Evolutionary conservation across 2,797 vertebrate genomes (phyloP).

Genomic region (Eleutherodactylus coqui): DNA sequence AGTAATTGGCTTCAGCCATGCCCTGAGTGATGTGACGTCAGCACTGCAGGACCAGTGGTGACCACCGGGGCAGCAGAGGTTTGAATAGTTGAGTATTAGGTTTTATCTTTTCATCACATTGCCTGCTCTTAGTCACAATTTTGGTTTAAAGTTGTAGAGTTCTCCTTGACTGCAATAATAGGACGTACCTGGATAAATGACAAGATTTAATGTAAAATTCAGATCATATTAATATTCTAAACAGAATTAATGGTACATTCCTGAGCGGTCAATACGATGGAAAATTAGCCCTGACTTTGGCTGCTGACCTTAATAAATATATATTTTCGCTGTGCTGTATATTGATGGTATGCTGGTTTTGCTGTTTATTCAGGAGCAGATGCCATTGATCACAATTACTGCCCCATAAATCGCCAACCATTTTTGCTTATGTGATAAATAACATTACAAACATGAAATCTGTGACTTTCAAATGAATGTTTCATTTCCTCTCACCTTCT

Average conservation of each 20-base stretch:
- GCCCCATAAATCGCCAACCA: neutral
- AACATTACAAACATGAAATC: constrained; percentile 12
- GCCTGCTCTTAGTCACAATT: too few relatives aligned
- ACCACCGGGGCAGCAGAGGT: too few relatives aligned
- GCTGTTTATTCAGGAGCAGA: constrained; percentile 39
- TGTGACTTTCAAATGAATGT: neutral
- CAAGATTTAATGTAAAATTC: neutral
- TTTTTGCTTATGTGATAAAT: constrained; percentile 33
- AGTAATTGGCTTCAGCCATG: too few relatives aligned
- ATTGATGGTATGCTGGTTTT: constrained; percentile 37
- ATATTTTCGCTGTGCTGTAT: neutral
- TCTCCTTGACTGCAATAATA: neutral
- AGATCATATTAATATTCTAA: constrained; percentile 42
- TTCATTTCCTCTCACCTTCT: neutral
- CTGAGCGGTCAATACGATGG: constrained; percentile 30
- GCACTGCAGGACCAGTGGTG: too few relatives aligned
- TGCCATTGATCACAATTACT: constrained; percentile 49
- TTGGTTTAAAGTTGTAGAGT: neutral
- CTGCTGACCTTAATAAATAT: constrained; percentile 46
- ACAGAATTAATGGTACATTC: constrained; percentile 37
- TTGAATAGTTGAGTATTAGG: too few relatives aligned
- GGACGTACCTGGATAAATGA: neutral
- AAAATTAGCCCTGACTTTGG: constrained; percentile 46
- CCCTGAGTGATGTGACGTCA: too few relatives aligned
- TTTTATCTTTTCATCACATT: too few relatives aligned